Evolutionary conservation across 2,113 vertebrate genomes (phyloP).

Genomic region (Aleadryas rufinucha): DNA sequence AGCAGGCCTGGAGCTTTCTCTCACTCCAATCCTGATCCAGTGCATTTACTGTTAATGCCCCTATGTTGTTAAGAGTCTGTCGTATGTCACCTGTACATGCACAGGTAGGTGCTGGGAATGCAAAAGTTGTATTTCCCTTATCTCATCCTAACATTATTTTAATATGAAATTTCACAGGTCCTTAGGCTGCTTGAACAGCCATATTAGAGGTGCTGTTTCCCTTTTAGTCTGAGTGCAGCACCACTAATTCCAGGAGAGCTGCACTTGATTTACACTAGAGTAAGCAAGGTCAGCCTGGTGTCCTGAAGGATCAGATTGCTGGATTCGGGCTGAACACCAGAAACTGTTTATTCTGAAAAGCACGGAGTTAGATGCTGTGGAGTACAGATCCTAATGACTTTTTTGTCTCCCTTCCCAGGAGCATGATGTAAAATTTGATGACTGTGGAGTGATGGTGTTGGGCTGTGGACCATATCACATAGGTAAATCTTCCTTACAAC

Average conservation of each 20-base stretch:
- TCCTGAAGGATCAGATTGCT: background rate
- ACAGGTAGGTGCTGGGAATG: background rate
- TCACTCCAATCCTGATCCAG: background rate
- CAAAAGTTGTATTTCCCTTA: background rate
- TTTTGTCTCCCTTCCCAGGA: conserved; percentile 73
- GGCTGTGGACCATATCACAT: conserved; percentile 97
- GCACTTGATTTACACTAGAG: background rate
- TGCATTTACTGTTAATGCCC: background rate
- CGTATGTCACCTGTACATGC: background rate
- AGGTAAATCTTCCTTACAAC: conserved; percentile 75
- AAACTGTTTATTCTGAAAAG: background rate
- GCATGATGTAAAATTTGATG: conserved; percentile 89
- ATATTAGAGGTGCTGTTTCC: background rate
- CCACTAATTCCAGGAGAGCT: background rate
- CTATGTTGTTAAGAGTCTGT: background rate
- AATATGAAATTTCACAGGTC: background rate
- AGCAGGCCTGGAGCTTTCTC: background rate
- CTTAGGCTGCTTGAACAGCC: background rate
- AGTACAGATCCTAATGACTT: background rate
- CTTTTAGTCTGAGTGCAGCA: background rate
- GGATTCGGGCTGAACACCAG: background rate
- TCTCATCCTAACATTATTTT: background rate
- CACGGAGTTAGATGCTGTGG: background rate
- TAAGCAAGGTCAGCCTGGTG: background rate
- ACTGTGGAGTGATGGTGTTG: conserved; percentile 90